Percentiles rank a stretch among this genome's conserved stretches.
phyloP scores from a whole-genome alignment of 2,888 invertebrate genomes.

The Falcaria lacertinaria region DNA sequence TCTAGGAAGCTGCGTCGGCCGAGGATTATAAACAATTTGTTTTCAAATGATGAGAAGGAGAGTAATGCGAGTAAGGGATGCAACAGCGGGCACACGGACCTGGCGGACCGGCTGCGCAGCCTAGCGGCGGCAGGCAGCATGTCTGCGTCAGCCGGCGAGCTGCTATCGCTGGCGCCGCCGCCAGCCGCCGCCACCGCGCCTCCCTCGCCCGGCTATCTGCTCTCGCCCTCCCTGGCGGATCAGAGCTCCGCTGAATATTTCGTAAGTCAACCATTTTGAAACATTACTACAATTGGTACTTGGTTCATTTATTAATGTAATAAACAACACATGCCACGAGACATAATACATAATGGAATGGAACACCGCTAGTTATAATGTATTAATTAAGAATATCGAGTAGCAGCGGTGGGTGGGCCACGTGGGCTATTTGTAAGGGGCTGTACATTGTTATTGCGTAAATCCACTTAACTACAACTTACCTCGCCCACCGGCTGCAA shows the following conservation, averaged over 20 bases:
- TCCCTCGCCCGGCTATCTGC: conserved; percentile 68
- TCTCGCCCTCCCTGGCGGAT: conserved; percentile 67
- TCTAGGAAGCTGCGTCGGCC: conserved; percentile 72
- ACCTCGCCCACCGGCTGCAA: not conserved
- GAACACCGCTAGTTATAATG: too few relatives aligned
- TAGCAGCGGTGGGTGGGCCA: not conserved
- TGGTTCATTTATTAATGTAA: too few relatives aligned
- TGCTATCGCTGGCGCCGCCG: conserved; percentile 67
- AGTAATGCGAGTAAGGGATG: conserved; percentile 33
- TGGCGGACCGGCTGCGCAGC: conserved; percentile 66
- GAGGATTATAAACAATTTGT: conserved; percentile 71
- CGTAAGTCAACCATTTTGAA: conserved; percentile 41
- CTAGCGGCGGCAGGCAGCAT: conserved; percentile 69
- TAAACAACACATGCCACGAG: too few relatives aligned
- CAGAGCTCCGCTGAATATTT: conserved; percentile 67
- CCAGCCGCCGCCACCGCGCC: conserved; percentile 72
- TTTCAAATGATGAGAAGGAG: conserved; percentile 48
- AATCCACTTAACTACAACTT: not conserved
- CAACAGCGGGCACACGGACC: conserved; percentile 60
- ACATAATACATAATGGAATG: too few relatives aligned
- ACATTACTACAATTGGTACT: too few relatives aligned
- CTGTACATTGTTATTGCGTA: too few relatives aligned
- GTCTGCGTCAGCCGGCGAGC: conserved; percentile 68
- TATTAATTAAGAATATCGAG: too few relatives aligned
- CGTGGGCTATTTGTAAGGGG: not conserved